Percentiles rank a stretch among this genome's conserved stretches.
These are phyloP conservation scores for Conopomorpha cramerella DNA, from an alignment of 1,140 invertebrate genomes.

Conservation along the genomic window DNA sequence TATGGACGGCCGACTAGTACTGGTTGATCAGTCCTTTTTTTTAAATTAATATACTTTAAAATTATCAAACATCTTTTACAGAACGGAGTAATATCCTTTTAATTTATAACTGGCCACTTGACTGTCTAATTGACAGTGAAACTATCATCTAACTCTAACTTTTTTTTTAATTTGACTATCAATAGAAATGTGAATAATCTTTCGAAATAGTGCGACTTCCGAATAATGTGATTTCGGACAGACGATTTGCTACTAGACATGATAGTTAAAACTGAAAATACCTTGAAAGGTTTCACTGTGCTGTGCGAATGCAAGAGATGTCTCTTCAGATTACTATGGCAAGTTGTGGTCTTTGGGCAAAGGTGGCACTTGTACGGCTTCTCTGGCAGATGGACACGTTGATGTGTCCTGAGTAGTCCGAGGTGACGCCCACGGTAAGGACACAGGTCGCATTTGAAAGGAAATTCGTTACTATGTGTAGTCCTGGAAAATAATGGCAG, in stretches of 20 bases:
- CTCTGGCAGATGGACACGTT: slow-evolving; percentile 30
- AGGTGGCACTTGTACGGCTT: slow-evolving; percentile 42
- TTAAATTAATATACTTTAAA: too few relatives aligned
- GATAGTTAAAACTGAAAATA: slow-evolving; percentile 9
- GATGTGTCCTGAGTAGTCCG: slow-evolving; percentile 39
- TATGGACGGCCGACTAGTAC: too few relatives aligned
- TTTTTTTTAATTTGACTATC: too few relatives aligned
- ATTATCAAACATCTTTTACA: too few relatives aligned
- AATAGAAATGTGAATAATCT: too few relatives aligned
- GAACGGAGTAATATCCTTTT: too few relatives aligned
- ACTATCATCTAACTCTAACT: too few relatives aligned
- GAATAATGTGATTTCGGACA: too few relatives aligned
- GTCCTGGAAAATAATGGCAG: slow-evolving; percentile 18
- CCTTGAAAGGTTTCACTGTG: slow-evolving; percentile 33
- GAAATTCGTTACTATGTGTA: slow-evolving; percentile 38
- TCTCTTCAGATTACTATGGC: slow-evolving; percentile 37
- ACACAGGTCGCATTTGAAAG: slow-evolving; percentile 40
- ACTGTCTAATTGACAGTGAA: too few relatives aligned
- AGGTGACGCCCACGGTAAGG: slow-evolving; percentile 37
- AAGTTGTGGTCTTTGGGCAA: slow-evolving; percentile 34
- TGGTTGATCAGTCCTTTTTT: too few relatives aligned
- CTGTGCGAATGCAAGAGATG: slow-evolving; percentile 45
- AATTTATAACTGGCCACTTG: too few relatives aligned
- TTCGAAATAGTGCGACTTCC: too few relatives aligned
- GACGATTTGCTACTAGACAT: background rate